Evolutionary conservation across 2,888 invertebrate genomes (phyloP).

Genomic region (Hirtodrosophila alboralis): DNA sequence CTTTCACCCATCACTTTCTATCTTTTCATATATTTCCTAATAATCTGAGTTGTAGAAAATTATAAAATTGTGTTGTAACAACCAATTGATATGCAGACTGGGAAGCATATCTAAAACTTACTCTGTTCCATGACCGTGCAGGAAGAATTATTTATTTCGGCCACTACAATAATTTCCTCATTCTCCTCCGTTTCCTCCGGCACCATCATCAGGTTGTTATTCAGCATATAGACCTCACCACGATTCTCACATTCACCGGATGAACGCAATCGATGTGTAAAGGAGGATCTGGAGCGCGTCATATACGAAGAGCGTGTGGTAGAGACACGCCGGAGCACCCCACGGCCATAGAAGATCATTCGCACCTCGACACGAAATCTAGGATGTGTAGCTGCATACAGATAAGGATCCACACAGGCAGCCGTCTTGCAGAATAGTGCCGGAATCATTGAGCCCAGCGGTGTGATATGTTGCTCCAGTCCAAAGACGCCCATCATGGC

Average conservation of each 20-base stretch:
- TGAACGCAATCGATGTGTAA: constrained; percentile 66
- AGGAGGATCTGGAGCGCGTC: constrained; percentile 74
- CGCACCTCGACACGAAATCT: constrained; percentile 87
- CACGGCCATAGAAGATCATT: constrained; percentile 73
- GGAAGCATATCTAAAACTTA: constrained; percentile 55
- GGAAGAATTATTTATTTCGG: constrained; percentile 60
- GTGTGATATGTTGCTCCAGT: constrained; percentile 87
- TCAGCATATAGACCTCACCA: constrained; percentile 49
- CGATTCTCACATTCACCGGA: constrained; percentile 43
- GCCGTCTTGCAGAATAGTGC: constrained; percentile 92
- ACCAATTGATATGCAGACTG: constrained; percentile 7
- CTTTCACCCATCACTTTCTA: not conserved
- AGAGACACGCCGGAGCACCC: constrained; percentile 67
- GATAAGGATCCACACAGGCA: constrained; percentile 92
- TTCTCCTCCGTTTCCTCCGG: constrained; percentile 77
- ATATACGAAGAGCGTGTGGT: constrained; percentile 80
- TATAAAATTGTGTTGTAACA: not conserved
- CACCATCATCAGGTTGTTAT: constrained; percentile 73
- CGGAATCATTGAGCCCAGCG: constrained; percentile 90
- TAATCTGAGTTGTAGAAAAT: constrained; percentile 10
- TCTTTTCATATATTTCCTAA: constrained; percentile 1
- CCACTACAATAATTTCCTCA: constrained; percentile 65
- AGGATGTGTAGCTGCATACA: constrained; percentile 92
- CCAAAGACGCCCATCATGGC: constrained; percentile 90
- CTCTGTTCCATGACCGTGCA: constrained; percentile 61